Evolutionary conservation across 2,113 vertebrate genomes (phyloP).

Genomic region (Sapajus apella): DNA sequence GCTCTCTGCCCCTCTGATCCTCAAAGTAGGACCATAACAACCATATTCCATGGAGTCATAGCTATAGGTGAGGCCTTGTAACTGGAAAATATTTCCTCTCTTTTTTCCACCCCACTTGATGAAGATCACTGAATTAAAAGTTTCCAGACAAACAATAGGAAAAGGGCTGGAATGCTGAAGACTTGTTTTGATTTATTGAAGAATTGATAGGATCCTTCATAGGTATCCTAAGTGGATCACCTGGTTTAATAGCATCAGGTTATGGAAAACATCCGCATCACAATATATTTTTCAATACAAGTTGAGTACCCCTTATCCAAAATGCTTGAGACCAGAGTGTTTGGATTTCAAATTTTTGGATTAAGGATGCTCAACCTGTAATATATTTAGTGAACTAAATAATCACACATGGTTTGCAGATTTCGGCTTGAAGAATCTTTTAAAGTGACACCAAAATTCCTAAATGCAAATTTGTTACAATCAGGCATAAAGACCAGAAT

Average conservation of each 20-base stretch:
- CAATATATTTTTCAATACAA: not conserved
- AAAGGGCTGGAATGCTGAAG: not conserved
- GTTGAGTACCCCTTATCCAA: not conserved
- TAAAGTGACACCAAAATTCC: conserved; percentile 10
- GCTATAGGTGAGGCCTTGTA: not conserved
- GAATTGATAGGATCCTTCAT: not conserved
- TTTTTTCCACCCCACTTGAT: not conserved
- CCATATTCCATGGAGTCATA: not conserved
- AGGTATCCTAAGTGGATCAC: not conserved
- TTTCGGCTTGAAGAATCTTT: conserved; percentile 18
- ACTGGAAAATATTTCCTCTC: not conserved
- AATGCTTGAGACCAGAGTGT: not conserved
- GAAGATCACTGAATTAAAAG: not conserved
- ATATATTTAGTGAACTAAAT: not conserved
- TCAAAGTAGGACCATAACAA: not conserved
- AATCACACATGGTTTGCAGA: not conserved
- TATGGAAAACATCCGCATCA: not conserved
- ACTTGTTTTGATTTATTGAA: not conserved
- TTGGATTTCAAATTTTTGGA: not conserved
- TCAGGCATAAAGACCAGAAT: not conserved
- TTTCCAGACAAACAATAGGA: not conserved
- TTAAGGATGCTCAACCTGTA: not conserved
- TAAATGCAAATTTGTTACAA: conserved; percentile 39
- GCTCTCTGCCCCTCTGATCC: not conserved
- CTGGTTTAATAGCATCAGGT: not conserved